Percentiles rank a stretch among this genome's conserved stretches.
phyloP scores from a whole-genome alignment of 1,140 invertebrate species.

The Trichogramma pretiosum region DNA sequence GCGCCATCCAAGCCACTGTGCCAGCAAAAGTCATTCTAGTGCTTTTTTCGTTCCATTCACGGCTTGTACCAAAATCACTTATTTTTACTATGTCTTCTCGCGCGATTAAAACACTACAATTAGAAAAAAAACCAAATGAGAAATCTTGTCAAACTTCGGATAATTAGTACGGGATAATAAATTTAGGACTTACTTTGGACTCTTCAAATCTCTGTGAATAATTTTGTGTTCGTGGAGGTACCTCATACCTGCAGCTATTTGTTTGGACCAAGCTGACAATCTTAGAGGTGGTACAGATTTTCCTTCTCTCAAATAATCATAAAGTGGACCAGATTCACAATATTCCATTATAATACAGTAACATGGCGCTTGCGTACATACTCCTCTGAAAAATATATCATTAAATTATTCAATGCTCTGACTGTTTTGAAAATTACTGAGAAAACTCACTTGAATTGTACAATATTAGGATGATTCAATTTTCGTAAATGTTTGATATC shows the following conservation, averaged over 20 bases:
- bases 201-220: slow-evolving; percentile 94
- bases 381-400: slow-evolving; percentile 57
- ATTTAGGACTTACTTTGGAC: slow-evolving; percentile 73
- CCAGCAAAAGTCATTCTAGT: slow-evolving; percentile 96
- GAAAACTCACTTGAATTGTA: slow-evolving; percentile 87
- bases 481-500: slow-evolving; percentile 90
- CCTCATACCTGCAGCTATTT: slow-evolving; percentile 92
- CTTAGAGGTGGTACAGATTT: slow-evolving; percentile 73
- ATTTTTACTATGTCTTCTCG: slow-evolving; percentile 89
- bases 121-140: slow-evolving; percentile 11
- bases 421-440: slow-evolving; percentile 8
- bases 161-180: not conserved
- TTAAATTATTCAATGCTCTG: slow-evolving; percentile 6
- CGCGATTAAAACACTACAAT: slow-evolving; percentile 82
- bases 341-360: slow-evolving; percentile 98
- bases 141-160: not conserved
- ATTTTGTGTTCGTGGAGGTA: slow-evolving; percentile 95
- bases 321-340: slow-evolving; percentile 90
- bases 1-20: slow-evolving; percentile 98
- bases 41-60: slow-evolving; percentile 90
- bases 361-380: slow-evolving; percentile 86
- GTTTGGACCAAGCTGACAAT: slow-evolving; percentile 86
- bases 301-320: slow-evolving; percentile 77
- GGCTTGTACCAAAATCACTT: slow-evolving; percentile 93
- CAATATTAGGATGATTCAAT: slow-evolving; percentile 93